phyloP scores from a whole-genome alignment of 2,888 invertebrate species.

The Agriopis marginaria region DNA sequence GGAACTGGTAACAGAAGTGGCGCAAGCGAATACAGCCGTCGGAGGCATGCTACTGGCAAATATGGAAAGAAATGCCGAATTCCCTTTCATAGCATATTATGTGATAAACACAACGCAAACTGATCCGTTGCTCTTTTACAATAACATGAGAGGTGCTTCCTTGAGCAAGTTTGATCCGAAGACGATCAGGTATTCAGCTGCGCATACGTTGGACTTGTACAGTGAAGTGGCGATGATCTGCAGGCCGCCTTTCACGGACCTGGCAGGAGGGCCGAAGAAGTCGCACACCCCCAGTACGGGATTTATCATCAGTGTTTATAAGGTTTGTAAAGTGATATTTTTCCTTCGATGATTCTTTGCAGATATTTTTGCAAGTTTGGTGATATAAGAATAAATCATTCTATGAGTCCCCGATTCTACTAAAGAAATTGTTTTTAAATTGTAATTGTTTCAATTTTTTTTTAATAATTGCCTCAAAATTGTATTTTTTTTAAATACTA shows the following conservation, averaged over 20 bases:
- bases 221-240: constrained; percentile 97
- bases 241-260: constrained; percentile 93
- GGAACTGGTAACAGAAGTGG: constrained; percentile 91
- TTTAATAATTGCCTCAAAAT: too few species aligned
- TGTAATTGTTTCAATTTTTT: too few species aligned
- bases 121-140: constrained; percentile 94
- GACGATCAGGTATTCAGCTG: constrained; percentile 91
- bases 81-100: constrained; percentile 96
- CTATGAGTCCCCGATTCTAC: too few species aligned
- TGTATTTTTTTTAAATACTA: too few species aligned
- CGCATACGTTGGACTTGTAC: constrained; percentile 94
- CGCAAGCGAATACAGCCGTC: constrained; percentile 90
- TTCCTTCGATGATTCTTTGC: background rate
- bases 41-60: constrained; percentile 95
- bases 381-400: too few species aligned
- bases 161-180: constrained; percentile 95
- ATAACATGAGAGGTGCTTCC: constrained; percentile 93
- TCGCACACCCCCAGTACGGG: constrained; percentile 93
- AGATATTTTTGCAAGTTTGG: background rate
- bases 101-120: constrained; percentile 95
- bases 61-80: constrained; percentile 96
- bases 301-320: constrained; percentile 96
- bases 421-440: too few species aligned
- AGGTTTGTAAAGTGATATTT: constrained; percentile 73
- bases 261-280: constrained; percentile 91